Evolutionary conservation across 2,797 vertebrate genomes (phyloP).

Genomic region (Oreortyx pictus): DNA sequence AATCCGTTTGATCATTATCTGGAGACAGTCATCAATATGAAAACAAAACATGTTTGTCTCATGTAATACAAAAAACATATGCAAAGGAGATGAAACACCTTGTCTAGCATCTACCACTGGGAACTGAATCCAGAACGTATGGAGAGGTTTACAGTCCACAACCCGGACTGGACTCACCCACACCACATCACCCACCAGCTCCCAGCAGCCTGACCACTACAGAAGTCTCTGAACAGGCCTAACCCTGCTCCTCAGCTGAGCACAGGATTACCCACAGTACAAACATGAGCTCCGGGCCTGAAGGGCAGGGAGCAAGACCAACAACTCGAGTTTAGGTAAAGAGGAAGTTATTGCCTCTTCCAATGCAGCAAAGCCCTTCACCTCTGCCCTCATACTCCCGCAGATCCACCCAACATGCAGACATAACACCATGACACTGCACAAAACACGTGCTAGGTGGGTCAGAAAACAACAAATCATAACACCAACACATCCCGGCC

Average conservation of each 20-base stretch:
- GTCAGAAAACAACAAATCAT: background rate
- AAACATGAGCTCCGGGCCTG: accelerated
- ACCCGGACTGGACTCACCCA: background rate
- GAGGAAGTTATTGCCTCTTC: background rate
- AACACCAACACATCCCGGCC: background rate
- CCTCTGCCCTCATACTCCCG: background rate
- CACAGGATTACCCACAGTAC: background rate
- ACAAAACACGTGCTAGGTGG: accelerated
- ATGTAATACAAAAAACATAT: background rate
- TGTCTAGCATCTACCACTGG: background rate
- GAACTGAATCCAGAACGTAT: background rate
- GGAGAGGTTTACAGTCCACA: background rate
- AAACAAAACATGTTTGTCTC: conserved; percentile 23
- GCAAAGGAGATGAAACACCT: background rate
- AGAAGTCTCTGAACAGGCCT: background rate
- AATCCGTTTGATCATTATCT: background rate
- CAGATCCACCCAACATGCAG: background rate
- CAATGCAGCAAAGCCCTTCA: background rate
- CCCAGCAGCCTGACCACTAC: accelerated
- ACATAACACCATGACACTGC: accelerated
- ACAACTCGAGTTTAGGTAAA: background rate
- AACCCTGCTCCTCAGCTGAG: accelerated
- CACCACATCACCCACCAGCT: background rate
- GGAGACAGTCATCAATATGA: background rate
- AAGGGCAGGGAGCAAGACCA: background rate